phyloP scores from a whole-genome alignment of 2,888 invertebrate genomes.

The Cephonodes hylas region DNA sequence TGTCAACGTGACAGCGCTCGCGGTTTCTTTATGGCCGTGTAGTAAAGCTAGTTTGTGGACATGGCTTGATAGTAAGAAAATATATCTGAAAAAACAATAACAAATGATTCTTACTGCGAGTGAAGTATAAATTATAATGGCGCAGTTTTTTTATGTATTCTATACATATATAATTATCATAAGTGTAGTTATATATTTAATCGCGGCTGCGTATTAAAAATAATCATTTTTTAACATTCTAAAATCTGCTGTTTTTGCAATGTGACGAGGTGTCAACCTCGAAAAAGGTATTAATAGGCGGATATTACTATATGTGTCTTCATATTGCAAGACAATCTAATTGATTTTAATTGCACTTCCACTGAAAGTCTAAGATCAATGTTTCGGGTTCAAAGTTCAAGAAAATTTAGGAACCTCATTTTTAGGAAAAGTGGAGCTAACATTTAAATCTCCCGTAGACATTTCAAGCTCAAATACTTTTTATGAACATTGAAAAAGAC shows the following conservation, averaged over 20 bases:
- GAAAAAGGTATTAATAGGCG: neutral
- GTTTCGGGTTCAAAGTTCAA: neutral
- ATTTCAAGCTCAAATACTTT: too few species aligned
- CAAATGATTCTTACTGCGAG: neutral
- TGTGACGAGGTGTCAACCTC: neutral
- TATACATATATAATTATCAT: neutral
- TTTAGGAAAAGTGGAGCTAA: neutral
- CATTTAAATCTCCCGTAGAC: too few species aligned
- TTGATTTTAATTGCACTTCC: neutral
- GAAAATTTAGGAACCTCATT: neutral
- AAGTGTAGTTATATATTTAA: neutral
- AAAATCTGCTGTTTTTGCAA: neutral
- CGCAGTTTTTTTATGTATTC: neutral
- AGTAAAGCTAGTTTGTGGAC: conserved; percentile 9
- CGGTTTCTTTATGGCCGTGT: conserved; percentile 14
- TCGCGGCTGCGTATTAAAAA: neutral
- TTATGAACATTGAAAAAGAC: neutral
- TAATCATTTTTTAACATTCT: neutral
- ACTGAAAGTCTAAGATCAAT: neutral
- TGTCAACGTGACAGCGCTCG: conserved; percentile 14
- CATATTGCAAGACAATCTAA: neutral
- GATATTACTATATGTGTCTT: neutral
- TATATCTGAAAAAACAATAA: neutral
- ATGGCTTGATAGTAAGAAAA: neutral
- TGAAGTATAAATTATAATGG: neutral